These are phyloP conservation scores for Scophthalmus maximus DNA, from an alignment of 2,113 vertebrate genomes.

Conservation along the genomic window DNA sequence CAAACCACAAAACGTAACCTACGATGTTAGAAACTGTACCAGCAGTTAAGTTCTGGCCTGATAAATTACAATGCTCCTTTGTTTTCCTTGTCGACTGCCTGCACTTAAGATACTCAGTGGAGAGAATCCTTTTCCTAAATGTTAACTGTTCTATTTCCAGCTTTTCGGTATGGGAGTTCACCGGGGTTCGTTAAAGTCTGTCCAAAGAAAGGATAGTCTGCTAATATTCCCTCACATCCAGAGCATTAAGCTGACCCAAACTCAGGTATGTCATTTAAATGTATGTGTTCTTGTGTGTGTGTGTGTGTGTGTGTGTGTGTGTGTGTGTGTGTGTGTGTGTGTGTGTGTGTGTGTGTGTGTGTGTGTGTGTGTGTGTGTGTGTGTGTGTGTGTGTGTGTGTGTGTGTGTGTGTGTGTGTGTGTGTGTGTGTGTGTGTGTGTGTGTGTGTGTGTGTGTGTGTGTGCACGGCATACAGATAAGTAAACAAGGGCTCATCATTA, in stretches of 20 bases:
- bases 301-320: no score
- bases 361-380: slow-evolving; percentile 5
- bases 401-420: no score
- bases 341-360: no score
- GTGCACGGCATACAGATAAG: background rate
- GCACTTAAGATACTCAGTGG: background rate
- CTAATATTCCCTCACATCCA: slow-evolving; percentile 92
- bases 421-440: no score
- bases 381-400: no score
- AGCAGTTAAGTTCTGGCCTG: background rate
- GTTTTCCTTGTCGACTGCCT: background rate
- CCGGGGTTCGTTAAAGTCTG: slow-evolving; percentile 79
- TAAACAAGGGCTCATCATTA: slow-evolving; percentile 47
- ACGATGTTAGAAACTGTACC: background rate
- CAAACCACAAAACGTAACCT: background rate
- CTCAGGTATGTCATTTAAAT: slow-evolving; percentile 86
- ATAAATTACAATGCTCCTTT: background rate
- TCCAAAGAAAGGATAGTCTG: slow-evolving; percentile 83
- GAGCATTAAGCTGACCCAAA: slow-evolving; percentile 91
- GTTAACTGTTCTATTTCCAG: slow-evolving; percentile 70
- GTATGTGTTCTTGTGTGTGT: slow-evolving; percentile 8
- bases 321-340: no score
- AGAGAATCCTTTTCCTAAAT: background rate
- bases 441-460: slow-evolving; percentile 2
- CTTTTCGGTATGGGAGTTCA: slow-evolving; percentile 91